Evolutionary conservation across 2,797 vertebrate genomes (phyloP).

Genomic region (Sebastes itinus): DNA sequence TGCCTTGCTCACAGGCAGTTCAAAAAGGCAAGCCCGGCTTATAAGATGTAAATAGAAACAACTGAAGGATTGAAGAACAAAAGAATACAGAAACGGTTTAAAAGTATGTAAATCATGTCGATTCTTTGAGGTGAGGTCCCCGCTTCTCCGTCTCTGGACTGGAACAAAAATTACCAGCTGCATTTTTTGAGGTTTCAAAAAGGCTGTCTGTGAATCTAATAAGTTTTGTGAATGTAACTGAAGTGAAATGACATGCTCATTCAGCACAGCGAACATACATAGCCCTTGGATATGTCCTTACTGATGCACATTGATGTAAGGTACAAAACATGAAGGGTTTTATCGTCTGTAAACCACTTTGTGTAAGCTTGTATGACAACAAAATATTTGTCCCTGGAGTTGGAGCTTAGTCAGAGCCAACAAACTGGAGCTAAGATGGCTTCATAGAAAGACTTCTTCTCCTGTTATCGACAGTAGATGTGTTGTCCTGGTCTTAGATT

Average conservation of each 20-base stretch:
- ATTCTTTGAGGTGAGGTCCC: neutral
- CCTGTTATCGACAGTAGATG: neutral
- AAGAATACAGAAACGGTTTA: neutral
- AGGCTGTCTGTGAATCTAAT: neutral
- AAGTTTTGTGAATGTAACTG: neutral
- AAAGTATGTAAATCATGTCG: neutral
- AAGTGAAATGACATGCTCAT: neutral
- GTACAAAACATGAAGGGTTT: neutral
- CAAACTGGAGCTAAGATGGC: neutral
- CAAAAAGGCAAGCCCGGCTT: neutral
- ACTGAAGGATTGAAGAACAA: neutral
- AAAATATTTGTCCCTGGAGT: neutral
- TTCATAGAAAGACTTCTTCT: neutral
- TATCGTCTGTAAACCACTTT: neutral
- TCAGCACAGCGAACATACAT: neutral
- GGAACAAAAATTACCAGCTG: neutral
- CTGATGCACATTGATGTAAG: neutral
- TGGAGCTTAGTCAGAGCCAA: neutral
- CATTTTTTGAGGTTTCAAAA: neutral
- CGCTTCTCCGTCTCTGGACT: neutral
- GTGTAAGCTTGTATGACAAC: neutral
- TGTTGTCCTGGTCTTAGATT: neutral
- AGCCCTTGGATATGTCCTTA: neutral
- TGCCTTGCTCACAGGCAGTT: neutral
- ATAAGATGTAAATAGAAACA: neutral